Evolutionary conservation across 2,797 vertebrate species (phyloP).

Genomic region (Nannoperca obscura): DNA sequence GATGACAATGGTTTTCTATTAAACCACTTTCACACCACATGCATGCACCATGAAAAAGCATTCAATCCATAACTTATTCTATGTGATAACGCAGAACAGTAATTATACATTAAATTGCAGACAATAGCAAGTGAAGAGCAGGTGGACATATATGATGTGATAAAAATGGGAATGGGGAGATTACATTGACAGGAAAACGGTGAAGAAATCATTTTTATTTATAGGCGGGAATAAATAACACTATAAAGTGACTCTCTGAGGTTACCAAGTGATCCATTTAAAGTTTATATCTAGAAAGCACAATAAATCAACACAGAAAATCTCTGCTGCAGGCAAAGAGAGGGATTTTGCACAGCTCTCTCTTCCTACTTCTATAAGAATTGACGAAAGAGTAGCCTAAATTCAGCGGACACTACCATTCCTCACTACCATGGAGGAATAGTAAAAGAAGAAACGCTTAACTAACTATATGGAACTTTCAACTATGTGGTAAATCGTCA

Average conservation of each 20-base stretch:
- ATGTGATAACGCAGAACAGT: constrained; percentile 21
- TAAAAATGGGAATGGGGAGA: not conserved
- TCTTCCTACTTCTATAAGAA: not conserved
- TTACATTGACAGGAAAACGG: constrained; percentile 30
- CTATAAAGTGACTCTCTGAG: constrained; percentile 37
- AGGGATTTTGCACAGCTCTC: not conserved
- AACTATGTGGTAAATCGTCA: not conserved
- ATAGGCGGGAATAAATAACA: constrained; percentile 49
- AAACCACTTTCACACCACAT: constrained; percentile 45
- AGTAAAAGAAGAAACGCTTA: too few species aligned
- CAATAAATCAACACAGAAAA: constrained; percentile 40
- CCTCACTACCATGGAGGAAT: too few species aligned
- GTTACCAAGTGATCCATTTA: constrained; percentile 49
- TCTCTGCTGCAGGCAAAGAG: constrained; percentile 21
- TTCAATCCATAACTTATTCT: constrained; percentile 70
- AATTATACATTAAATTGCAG: constrained; percentile 38
- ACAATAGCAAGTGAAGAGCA: constrained; percentile 26
- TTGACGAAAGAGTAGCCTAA: not conserved
- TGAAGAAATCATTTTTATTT: constrained; percentile 33
- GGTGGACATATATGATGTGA: constrained; percentile 18
- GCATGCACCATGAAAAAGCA: constrained; percentile 30
- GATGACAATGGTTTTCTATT: constrained; percentile 45
- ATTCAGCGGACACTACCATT: constrained; percentile 5
- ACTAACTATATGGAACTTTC: not conserved
- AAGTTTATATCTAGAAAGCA: constrained; percentile 27